Evolutionary conservation across 1,140 invertebrate species (phyloP), one percentile per base, ranked within the genome.

Genomic region (Wiebesia pumilae): DNA sequence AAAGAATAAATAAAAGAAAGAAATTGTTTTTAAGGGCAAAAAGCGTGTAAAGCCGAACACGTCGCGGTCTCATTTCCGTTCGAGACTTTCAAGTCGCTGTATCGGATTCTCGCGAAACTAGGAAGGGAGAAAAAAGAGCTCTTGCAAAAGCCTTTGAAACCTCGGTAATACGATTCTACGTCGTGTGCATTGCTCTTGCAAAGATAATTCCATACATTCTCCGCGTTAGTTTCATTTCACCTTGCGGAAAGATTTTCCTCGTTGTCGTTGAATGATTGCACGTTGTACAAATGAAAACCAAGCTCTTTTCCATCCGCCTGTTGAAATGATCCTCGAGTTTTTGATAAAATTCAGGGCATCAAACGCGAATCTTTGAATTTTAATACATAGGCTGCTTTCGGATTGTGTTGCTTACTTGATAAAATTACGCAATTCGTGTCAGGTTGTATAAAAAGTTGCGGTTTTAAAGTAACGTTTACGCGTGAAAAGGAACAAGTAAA

Each of bases 81-180:
- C 6, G 40, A 80, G 16, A 43, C 78, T 78, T 69, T 77, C 71
- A 12, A 40, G 67, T 27, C 6, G 35, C 54, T 67, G 38, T 84
- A 78, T 84, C 83, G 73, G 71, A 65, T 84, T 84, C 73, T 65
- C 83, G 78, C 30, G 71, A 62, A 65, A 58, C 35, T 84, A 43
- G 73, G n/a, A 65, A 77, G 54, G 33, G 58, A 65, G 12, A 43
- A 54, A 58, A 54, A 16, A 65, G 43, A 35, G n/a, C 14, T 47
- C n/a, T 30, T 58, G 58, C 35, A 24, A 80, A 40, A 81, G 40
- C 24, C 71, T 78, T 65, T 71, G n/a, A 80, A 80, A 80, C 78
- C 78, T 19, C 79, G 58, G 79, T 81, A 81, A 81, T 43, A 67
- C 79, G 79, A 81, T 81, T 35, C 43, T 30, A 4, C 47, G 35